phyloP scores from a whole-genome alignment of 2,888 invertebrate species.

The Oscheius myriophilus region DNA sequence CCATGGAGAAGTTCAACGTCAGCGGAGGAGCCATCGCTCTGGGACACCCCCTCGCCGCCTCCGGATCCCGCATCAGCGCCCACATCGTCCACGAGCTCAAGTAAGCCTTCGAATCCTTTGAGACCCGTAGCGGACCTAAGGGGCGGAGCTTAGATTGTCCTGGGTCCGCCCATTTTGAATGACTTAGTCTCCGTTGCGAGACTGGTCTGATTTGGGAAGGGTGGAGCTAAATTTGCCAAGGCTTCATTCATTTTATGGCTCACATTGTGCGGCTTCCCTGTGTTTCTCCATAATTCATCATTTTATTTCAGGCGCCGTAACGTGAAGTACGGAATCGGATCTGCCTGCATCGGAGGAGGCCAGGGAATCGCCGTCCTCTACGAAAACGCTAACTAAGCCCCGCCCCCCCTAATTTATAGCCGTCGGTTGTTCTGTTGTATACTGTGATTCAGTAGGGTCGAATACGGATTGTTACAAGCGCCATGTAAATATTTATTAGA shows the following conservation, averaged over 20 bases:
- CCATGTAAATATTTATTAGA: no score
- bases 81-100: slow-evolving; percentile 67
- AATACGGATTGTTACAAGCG: no score
- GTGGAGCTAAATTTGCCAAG: no score
- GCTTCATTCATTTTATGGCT: no score
- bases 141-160: no score
- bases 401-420: no score
- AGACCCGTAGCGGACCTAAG: no score
- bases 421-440: no score
- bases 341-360: slow-evolving; percentile 98
- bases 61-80: slow-evolving; percentile 65
- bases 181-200: no score
- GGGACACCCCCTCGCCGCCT: slow-evolving; percentile 68
- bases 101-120: no score
- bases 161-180: neutral
- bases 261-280: neutral
- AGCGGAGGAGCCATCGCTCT: slow-evolving; percentile 67
- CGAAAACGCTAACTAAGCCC: slow-evolving; percentile 74
- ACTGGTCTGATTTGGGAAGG: no score
- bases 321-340: slow-evolving; percentile 78
- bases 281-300: neutral
- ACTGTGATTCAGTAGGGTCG: no score
- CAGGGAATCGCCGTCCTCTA: slow-evolving; percentile 94
- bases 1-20: slow-evolving; percentile 84
- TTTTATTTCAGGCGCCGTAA: slow-evolving; percentile 55